A percentile compares a stretch with the other conserved stretches of the same genome.
These are phyloP conservation scores for Aleiodes sp. DNA, from an alignment of 1,140 invertebrate species.

Conservation along the genomic window DNA sequence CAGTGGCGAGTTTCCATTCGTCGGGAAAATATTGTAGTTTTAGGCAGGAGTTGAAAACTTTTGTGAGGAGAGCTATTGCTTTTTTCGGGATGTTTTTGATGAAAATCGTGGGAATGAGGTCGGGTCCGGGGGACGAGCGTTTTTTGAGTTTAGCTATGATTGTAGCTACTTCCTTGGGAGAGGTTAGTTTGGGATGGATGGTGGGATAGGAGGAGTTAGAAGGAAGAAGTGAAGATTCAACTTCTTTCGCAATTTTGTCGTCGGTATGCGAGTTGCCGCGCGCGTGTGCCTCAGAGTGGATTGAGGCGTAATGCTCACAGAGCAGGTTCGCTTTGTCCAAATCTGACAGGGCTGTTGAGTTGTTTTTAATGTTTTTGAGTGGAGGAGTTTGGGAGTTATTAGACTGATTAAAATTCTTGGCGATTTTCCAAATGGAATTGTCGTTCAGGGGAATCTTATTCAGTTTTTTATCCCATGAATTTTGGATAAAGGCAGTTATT, in stretches of 20 bases:
- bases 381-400: background rate
- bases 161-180: no score
- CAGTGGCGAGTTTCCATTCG: conserved; percentile 43
- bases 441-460: background rate
- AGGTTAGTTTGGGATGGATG: no score
- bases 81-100: conserved; percentile 33
- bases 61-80: conserved; percentile 33
- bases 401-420: background rate
- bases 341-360: background rate
- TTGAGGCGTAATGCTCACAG: background rate
- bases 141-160: no score
- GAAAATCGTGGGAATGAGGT: no score
- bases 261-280: background rate
- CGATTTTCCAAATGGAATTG: background rate
- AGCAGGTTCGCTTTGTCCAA: background rate
- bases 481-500: background rate
- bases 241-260: background rate
- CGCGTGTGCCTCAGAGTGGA: background rate
- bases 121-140: no score
- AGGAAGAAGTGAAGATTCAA: no score
- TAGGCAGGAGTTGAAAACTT: conserved; percentile 43
- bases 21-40: conserved; percentile 41
- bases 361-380: no score
- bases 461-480: background rate
- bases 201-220: no score